Conservation (phyloP, 2,113 vertebrate species). For the Tonatia bakeri region DNA sequence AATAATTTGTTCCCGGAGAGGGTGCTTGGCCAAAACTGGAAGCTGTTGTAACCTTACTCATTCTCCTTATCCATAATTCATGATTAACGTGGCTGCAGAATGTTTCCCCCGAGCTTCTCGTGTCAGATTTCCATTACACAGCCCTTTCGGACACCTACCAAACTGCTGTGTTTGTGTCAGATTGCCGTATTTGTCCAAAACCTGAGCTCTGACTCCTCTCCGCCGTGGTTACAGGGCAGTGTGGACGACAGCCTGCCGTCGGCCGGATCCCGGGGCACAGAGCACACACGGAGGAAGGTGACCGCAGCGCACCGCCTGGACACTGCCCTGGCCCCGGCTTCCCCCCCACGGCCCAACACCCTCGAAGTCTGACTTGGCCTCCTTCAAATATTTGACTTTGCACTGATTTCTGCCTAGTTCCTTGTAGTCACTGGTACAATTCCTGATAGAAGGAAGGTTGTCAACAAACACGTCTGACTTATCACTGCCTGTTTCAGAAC, state of each 20-base stretch:
- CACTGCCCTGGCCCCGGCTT: rapidly evolving
- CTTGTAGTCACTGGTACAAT: neutral
- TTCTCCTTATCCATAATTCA: neutral
- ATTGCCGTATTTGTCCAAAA: neutral
- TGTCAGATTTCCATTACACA: neutral
- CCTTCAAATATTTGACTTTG: neutral
- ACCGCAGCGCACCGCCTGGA: neutral
- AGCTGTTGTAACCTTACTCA: neutral
- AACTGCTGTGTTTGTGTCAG: neutral
- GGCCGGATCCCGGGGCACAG: neutral
- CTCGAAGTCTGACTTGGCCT: neutral
- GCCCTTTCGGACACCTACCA: neutral
- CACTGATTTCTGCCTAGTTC: neutral
- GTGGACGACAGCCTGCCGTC: neutral
- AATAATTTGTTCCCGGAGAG: neutral
- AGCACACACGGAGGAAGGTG: too few relatives aligned
- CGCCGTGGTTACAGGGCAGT: neutral
- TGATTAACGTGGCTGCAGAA: neutral
- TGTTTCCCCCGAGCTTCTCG: neutral
- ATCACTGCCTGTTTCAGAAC: neutral
- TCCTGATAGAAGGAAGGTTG: neutral
- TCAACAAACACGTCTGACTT: neutral
- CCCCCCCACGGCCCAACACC: neutral
- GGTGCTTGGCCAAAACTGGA: neutral
- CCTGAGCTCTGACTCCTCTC: neutral